Percentiles rank a stretch among this genome's conserved stretches.
These are phyloP conservation scores for Antheraea assamensis DNA, from an alignment of 2,888 invertebrate genomes.

Conservation along the genomic window DNA sequence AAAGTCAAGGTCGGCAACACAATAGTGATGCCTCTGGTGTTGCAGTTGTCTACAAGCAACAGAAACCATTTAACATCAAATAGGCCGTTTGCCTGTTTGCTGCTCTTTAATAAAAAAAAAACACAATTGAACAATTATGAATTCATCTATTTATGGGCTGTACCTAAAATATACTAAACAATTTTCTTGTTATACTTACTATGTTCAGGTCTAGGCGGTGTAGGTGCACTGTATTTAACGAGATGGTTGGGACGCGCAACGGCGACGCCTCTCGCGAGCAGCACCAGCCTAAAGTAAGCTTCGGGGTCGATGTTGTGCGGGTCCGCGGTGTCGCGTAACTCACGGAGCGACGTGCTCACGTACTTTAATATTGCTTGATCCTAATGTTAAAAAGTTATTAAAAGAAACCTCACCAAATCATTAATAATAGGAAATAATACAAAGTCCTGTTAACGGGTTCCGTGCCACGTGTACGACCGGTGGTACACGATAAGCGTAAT, in stretches of 20 bases:
- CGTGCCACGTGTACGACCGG: too few species aligned
- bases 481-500: too few species aligned
- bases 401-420: not conserved
- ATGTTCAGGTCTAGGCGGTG: slow-evolving; percentile 59
- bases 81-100: too few species aligned
- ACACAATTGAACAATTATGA: too few species aligned
- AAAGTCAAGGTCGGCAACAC: too few species aligned
- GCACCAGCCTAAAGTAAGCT: slow-evolving; percentile 92
- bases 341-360: slow-evolving; percentile 85
- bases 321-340: slow-evolving; percentile 84
- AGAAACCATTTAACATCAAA: too few species aligned
- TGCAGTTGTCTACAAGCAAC: too few species aligned
- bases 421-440: too few species aligned
- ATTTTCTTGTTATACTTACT: slow-evolving; percentile 43
- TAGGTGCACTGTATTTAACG: slow-evolving; percentile 67
- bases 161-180: not conserved
- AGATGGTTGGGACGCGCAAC: slow-evolving; percentile 92
- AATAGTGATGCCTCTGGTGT: too few species aligned
- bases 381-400: slow-evolving; percentile 53
- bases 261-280: slow-evolving; percentile 93
- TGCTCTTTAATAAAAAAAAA: too few species aligned
- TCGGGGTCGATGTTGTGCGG: slow-evolving; percentile 92
- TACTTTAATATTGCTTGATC: slow-evolving; percentile 93
- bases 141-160: not conserved
- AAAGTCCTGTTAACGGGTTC: too few species aligned